These are phyloP conservation scores for Oreochromis spilurus DNA, from an alignment of 2,113 vertebrate species.

Conservation along the genomic window DNA sequence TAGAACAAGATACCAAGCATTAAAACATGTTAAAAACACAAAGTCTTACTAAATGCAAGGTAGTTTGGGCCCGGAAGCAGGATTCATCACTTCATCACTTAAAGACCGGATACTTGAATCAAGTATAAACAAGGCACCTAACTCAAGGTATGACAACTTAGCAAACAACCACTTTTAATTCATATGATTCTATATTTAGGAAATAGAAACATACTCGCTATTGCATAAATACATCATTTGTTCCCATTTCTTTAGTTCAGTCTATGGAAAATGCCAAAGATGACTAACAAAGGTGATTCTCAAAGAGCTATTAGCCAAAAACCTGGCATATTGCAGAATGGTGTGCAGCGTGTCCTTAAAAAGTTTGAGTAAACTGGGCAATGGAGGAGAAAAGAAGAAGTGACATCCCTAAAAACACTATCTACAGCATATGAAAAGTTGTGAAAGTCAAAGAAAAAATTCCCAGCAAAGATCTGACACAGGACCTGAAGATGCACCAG, in stretches of 20 bases:
- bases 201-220: neutral
- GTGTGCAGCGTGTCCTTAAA: fast-evolving
- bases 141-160: neutral
- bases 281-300: neutral
- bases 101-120: fast-evolving
- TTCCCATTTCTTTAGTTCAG: neutral
- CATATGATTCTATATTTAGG: neutral
- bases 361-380: fast-evolving
- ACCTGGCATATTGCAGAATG: neutral
- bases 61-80: fast-evolving
- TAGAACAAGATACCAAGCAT: neutral
- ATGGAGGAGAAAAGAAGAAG: neutral
- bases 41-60: neutral
- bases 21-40: neutral
- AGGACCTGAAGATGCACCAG: neutral
- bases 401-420: neutral
- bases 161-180: neutral
- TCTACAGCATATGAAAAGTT: neutral
- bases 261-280: neutral
- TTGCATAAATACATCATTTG: neutral
- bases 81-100: neutral
- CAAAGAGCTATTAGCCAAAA: neutral
- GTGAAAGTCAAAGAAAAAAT: neutral
- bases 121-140: neutral
- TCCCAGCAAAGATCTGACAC: neutral